These are phyloP conservation scores for Nymphalis polychloros DNA, from an alignment of 2,888 invertebrate genomes.

Conservation along the genomic window DNA sequence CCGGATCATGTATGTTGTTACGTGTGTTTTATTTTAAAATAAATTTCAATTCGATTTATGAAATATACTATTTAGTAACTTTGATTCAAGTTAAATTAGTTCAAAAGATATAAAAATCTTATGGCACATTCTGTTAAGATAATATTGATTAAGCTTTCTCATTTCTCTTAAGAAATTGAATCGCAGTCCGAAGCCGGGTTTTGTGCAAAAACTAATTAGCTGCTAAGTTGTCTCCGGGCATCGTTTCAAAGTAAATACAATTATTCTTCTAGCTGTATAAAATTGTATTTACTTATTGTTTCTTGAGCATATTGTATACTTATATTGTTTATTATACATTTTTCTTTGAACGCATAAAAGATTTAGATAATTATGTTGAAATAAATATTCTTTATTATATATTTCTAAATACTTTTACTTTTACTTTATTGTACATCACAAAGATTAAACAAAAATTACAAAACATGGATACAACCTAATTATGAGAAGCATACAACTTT, in stretches of 20 bases:
- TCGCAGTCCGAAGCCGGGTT: slow-evolving; percentile 16
- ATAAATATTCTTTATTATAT: too few relatives aligned
- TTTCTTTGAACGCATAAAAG: not conserved
- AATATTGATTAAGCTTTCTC: slow-evolving; percentile 22
- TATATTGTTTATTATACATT: not conserved
- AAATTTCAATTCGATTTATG: too few relatives aligned
- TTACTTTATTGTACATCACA: too few relatives aligned
- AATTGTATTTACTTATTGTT: slow-evolving; percentile 8
- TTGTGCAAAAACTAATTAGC: slow-evolving; percentile 25
- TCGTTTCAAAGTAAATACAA: slow-evolving; percentile 20
- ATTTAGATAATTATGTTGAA: too few relatives aligned
- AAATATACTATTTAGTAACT: too few relatives aligned
- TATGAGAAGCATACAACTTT: too few relatives aligned
- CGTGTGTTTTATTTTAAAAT: too few relatives aligned
- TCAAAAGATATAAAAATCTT: not conserved
- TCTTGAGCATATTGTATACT: not conserved
- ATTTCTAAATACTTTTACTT: too few relatives aligned
- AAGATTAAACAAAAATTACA: too few relatives aligned
- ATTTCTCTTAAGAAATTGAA: slow-evolving; percentile 23
- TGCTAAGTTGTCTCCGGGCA: slow-evolving; percentile 19
- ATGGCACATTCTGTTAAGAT: slow-evolving; percentile 4
- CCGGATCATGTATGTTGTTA: too few relatives aligned
- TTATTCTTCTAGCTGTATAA: slow-evolving; percentile 12
- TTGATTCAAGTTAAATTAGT: not conserved
- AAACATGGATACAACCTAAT: too few relatives aligned